A percentile compares a stretch with the other conserved stretches of the same genome.
These are phyloP conservation scores for Mamestra brassicae DNA, from an alignment of 2,888 invertebrate species.

Conservation along the genomic window DNA sequence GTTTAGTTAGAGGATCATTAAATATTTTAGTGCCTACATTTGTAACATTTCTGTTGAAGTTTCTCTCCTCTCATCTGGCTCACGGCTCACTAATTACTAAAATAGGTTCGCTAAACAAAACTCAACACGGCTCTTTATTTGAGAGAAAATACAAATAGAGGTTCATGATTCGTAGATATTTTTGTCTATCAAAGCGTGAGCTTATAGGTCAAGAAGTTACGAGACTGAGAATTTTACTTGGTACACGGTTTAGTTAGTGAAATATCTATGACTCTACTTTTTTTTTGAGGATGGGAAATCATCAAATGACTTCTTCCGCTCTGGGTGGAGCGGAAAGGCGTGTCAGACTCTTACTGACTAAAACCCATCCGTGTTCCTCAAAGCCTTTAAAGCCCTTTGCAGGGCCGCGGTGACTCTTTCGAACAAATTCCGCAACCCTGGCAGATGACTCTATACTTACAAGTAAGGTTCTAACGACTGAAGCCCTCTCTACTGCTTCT, in stretches of 20 bases:
- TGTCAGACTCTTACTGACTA: too few relatives aligned
- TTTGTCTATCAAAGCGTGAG: background rate
- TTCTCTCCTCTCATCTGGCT: constrained; percentile 25
- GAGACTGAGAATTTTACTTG: background rate
- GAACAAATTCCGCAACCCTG: too few relatives aligned
- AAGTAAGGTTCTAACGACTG: background rate
- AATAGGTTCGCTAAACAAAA: constrained; percentile 44
- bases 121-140: constrained; percentile 32
- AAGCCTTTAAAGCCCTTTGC: too few relatives aligned
- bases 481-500: too few relatives aligned
- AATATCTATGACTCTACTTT: background rate
- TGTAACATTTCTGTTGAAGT: constrained; percentile 32
- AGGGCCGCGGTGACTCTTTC: too few relatives aligned
- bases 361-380: too few relatives aligned
- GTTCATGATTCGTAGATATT: constrained; percentile 5
- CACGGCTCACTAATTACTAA: constrained; percentile 53
- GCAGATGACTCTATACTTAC: too few relatives aligned
- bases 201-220: background rate
- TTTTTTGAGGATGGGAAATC: too few relatives aligned
- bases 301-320: too few relatives aligned
- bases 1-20: constrained; percentile 25
- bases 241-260: background rate
- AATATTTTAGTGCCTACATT: constrained; percentile 19
- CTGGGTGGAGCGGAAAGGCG: too few relatives aligned
- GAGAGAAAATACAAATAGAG: constrained; percentile 29